Conservation (phyloP, 1,140 invertebrate genomes). For the Polyergus mexicanus region DNA sequence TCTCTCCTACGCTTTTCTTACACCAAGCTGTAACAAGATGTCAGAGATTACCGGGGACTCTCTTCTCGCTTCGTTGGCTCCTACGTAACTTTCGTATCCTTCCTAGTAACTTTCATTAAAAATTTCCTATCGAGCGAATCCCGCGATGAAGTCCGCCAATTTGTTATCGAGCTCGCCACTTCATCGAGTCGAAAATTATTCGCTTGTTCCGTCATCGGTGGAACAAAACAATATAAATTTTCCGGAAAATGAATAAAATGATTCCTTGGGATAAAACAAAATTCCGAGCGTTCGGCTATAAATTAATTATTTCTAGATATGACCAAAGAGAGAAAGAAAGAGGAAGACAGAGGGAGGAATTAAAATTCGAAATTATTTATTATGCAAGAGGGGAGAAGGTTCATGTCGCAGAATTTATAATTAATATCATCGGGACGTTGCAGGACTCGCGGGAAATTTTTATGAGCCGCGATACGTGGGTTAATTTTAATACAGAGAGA, state of each 20-base stretch:
- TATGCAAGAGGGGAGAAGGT: neutral
- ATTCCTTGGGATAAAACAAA: conserved; percentile 8
- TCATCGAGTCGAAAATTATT: conserved; percentile 55
- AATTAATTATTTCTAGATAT: conserved; percentile 16
- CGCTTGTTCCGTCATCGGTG: conserved; percentile 25
- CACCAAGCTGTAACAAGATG: conserved; percentile 54
- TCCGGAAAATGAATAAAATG: neutral
- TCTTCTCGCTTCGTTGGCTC: conserved; percentile 51
- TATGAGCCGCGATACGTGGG: neutral
- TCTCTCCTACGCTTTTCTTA: conserved; percentile 27
- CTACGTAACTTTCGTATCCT: conserved; percentile 51
- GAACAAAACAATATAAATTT: conserved; percentile 18
- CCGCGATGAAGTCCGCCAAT: conserved; percentile 65
- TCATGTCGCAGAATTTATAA: neutral
- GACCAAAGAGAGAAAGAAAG: neutral
- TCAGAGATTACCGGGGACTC: conserved; percentile 53
- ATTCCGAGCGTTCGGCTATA: neutral
- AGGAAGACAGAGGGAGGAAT: neutral
- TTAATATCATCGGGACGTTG: neutral
- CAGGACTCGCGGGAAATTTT: neutral
- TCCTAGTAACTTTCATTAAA: conserved; percentile 71
- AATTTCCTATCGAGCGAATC: conserved; percentile 71
- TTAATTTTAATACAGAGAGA: conserved; percentile 32
- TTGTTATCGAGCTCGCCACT: conserved; percentile 73
- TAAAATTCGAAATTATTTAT: conserved; percentile 18